Conservation (phyloP, 2,113 vertebrate species). For the Microtus oregoni region DNA sequence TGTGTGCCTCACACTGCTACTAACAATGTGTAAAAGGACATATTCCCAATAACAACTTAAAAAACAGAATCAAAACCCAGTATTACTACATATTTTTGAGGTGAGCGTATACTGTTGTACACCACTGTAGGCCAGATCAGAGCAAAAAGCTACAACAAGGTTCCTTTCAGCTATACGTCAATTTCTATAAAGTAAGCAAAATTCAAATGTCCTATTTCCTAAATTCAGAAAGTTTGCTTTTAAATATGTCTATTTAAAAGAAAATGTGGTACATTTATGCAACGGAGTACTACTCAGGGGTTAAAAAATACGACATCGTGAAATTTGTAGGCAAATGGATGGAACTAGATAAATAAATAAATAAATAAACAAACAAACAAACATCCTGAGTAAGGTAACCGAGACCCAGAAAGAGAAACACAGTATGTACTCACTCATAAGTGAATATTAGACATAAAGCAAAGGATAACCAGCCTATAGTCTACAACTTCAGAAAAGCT, state of each 20-base stretch:
- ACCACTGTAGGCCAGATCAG: not conserved
- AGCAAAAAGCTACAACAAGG: not conserved
- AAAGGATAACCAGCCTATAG: too few species aligned
- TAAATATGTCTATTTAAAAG: not conserved
- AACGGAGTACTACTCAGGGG: too few species aligned
- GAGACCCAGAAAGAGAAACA: too few species aligned
- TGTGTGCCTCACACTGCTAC: not conserved
- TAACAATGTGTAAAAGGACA: not conserved
- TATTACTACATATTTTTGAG: not conserved
- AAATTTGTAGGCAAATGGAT: too few species aligned
- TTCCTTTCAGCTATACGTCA: not conserved
- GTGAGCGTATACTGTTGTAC: not conserved
- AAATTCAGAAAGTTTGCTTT: conserved; percentile 42
- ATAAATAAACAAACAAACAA: too few species aligned
- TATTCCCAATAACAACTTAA: not conserved
- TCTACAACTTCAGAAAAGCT: too few species aligned
- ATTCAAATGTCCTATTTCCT: not conserved
- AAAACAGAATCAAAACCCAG: conserved; percentile 27
- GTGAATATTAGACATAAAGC: too few species aligned
- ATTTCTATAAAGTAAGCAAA: conserved; percentile 51
- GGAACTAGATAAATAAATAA: too few species aligned
- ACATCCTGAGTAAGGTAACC: too few species aligned
- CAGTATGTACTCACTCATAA: too few species aligned
- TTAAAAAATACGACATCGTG: too few species aligned
- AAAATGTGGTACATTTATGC: too few species aligned